Conservation (phyloP, 2,113 vertebrate species). For the Paratilapia polleni region DNA sequence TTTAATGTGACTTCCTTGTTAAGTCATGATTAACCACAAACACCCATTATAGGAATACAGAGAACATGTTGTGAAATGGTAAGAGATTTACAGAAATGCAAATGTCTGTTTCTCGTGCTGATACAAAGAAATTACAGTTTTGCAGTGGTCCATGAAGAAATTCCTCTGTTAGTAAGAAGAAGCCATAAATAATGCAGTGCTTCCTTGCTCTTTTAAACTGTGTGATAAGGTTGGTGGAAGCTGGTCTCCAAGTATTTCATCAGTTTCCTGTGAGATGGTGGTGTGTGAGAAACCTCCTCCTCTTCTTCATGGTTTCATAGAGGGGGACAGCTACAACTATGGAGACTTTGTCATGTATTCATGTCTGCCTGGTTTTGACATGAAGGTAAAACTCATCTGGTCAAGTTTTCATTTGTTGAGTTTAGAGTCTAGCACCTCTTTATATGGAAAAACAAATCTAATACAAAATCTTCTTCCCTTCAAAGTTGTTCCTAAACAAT, state of each 20-base stretch:
- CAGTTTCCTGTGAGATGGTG: slow-evolving; percentile 84
- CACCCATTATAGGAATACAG: not conserved
- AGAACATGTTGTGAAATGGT: not conserved
- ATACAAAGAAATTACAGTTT: not conserved
- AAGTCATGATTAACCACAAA: not conserved
- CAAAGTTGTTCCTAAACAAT: not conserved
- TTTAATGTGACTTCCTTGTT: not conserved
- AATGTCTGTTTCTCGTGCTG: not conserved
- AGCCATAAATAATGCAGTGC: not conserved
- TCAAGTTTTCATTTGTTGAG: not conserved
- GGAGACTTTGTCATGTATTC: slow-evolving; percentile 84
- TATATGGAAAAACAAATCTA: not conserved
- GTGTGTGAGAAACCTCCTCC: slow-evolving; percentile 85
- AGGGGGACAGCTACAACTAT: slow-evolving; percentile 85
- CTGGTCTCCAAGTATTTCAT: slow-evolving; percentile 88
- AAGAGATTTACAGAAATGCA: not conserved
- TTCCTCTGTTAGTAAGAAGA: not conserved
- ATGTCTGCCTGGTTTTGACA: slow-evolving; percentile 88
- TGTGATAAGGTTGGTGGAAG: slow-evolving; percentile 81
- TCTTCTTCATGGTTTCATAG: slow-evolving; percentile 82
- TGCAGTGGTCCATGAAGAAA: not conserved
- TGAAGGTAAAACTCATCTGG: slow-evolving; percentile 82
- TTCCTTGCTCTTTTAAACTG: not conserved
- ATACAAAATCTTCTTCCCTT: not conserved
- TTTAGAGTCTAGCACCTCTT: not conserved